Evolutionary conservation across 2,888 invertebrate species (phyloP).

Genomic region (Pachliopta kotzebuea): DNA sequence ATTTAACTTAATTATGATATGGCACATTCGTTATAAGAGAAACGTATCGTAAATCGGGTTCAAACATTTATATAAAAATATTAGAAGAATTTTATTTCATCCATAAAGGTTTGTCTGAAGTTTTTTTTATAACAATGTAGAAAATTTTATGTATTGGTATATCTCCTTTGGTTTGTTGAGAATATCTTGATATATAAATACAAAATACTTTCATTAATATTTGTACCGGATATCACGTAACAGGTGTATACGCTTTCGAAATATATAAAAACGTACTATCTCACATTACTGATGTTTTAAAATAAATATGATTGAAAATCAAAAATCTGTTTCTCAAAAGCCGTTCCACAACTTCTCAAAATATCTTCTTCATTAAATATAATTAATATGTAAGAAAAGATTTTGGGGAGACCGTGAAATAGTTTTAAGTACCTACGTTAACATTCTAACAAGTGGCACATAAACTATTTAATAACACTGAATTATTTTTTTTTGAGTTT

Average conservation of each 20-base stretch:
- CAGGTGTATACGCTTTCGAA: not conserved
- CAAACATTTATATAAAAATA: constrained; percentile 66
- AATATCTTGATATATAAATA: not conserved
- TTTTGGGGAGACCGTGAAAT: constrained; percentile 45
- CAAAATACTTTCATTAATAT: not conserved
- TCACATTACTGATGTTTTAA: not conserved
- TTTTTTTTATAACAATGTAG: not conserved
- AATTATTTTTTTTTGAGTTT: no score
- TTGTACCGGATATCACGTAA: not conserved
- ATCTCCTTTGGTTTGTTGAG: not conserved
- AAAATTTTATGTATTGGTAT: not conserved
- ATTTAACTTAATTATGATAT: constrained; percentile 40
- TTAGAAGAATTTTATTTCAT: constrained; percentile 30
- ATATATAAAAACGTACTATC: not conserved
- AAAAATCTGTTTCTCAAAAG: constrained; percentile 32
- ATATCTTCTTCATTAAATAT: constrained; percentile 25
- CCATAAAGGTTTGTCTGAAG: not conserved
- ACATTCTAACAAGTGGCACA: no score
- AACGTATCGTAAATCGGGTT: constrained; percentile 35
- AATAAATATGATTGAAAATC: not conserved
- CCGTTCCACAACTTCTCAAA: constrained; percentile 36
- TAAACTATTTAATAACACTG: no score
- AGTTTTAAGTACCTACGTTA: constrained; percentile 43
- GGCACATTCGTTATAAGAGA: constrained; percentile 44
- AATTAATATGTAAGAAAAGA: constrained; percentile 19